A percentile compares a stretch with the other conserved stretches of the same genome.
Conservation (phyloP, 2,797 vertebrate species). For the Thripadectes ignobilis region DNA sequence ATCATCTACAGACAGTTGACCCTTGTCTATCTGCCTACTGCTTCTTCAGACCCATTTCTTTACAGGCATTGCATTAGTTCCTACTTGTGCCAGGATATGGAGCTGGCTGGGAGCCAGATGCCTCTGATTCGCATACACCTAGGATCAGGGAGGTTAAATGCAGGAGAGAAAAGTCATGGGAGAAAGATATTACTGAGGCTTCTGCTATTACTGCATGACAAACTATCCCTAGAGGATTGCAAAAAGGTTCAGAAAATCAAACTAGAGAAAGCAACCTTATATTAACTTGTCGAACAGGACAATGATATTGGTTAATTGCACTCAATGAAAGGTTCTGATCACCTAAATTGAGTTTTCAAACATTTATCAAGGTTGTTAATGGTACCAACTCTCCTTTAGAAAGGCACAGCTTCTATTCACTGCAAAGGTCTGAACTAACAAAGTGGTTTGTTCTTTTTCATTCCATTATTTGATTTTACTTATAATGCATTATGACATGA, state of each 20-base stretch:
- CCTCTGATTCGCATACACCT: fast-evolving
- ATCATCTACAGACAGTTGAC: neutral
- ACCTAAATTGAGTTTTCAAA: neutral
- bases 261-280: neutral
- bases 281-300: neutral
- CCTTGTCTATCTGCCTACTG: neutral
- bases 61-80: fast-evolving
- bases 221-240: neutral
- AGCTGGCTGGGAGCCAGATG: neutral
- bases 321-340: neutral
- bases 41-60: neutral
- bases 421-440: neutral
- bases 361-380: neutral
- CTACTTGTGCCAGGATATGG: neutral
- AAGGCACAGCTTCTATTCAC: neutral
- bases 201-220: neutral
- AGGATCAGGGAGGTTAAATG: neutral
- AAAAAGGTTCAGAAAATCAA: neutral
- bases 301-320: neutral
- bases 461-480: neutral
- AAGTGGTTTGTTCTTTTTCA: neutral
- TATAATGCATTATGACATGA: neutral
- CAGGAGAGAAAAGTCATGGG: neutral
- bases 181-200: neutral
- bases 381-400: neutral